Percentiles rank a stretch among this genome's conserved stretches.
Evolutionary conservation across 2,113 vertebrate genomes (phyloP).

Genomic region (Chaenocephalus aceratus): DNA sequence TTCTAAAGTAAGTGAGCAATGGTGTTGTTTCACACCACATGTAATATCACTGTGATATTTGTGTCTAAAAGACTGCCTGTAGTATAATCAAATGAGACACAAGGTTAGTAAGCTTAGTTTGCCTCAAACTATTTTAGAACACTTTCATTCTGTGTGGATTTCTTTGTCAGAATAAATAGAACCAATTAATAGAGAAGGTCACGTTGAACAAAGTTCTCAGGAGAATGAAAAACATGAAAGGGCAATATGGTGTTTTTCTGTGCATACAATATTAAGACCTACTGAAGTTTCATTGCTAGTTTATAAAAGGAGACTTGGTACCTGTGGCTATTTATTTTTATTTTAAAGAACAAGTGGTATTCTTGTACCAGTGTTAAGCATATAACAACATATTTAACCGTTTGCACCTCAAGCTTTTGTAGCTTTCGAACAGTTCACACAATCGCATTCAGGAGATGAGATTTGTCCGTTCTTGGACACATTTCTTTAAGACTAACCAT

Average conservation of each 20-base stretch:
- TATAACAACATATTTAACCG: neutral
- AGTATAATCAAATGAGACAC: conserved; percentile 11
- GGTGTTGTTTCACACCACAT: neutral
- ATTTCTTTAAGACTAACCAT: neutral
- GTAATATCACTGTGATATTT: neutral
- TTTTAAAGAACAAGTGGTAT: neutral
- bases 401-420: neutral
- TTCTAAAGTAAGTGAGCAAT: neutral
- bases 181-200: neutral
- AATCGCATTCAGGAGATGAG: neutral
- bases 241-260: neutral
- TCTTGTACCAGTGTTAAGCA: neutral
- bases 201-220: neutral
- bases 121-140: conserved; percentile 13
- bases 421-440: neutral
- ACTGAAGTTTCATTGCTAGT: neutral
- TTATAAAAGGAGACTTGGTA: neutral
- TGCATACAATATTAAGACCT: conserved; percentile 7
- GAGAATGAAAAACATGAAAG: neutral
- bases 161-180: neutral
- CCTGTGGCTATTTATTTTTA: neutral
- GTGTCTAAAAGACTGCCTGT: neutral
- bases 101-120: neutral
- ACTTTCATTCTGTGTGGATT: neutral
- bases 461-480: too few relatives aligned